Evolutionary conservation across 2,888 invertebrate species (phyloP).

Genomic region (Drosophila monieri): DNA sequence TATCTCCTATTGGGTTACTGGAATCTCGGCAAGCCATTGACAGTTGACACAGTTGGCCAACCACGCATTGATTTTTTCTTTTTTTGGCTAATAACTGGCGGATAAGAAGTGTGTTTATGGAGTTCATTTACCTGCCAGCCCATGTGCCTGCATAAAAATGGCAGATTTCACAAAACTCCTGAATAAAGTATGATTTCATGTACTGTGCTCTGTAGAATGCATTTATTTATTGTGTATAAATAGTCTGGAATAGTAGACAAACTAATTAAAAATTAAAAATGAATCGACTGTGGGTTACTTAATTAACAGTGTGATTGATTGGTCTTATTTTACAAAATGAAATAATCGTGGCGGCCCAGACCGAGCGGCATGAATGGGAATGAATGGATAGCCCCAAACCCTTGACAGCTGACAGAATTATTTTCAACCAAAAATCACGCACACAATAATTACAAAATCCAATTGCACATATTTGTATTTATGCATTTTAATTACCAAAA

Average conservation of each 20-base stretch:
- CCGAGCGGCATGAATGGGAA: slow-evolving; percentile 9
- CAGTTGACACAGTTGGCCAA: slow-evolving; percentile 58
- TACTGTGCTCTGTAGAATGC: background rate
- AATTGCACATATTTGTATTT: slow-evolving; percentile 21
- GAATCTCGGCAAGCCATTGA: slow-evolving; percentile 31
- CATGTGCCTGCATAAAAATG: background rate
- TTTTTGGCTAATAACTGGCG: background rate
- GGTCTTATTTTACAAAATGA: slow-evolving; percentile 53
- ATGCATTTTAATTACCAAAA: slow-evolving; percentile 57
- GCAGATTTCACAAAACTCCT: background rate
- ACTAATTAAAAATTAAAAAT: slow-evolving; percentile 63
- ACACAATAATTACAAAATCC: slow-evolving; percentile 62
- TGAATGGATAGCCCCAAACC: background rate
- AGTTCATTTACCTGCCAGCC: background rate
- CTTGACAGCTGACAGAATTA: slow-evolving; percentile 17
- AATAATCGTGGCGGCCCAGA: slow-evolving; percentile 38
- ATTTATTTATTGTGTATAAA: slow-evolving; percentile 9
- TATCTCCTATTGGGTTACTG: slow-evolving; percentile 9
- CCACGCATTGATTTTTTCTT: background rate
- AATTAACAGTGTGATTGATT: slow-evolving; percentile 74
- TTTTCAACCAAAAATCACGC: slow-evolving; percentile 71
- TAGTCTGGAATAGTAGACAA: slow-evolving; percentile 37
- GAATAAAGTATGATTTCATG: slow-evolving; percentile 7
- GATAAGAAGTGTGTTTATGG: background rate
- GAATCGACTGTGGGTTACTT: slow-evolving; percentile 61